A percentile compares a stretch with the other conserved stretches of the same genome.
Evolutionary conservation across 2,797 vertebrate genomes (phyloP).

Genomic region (Atherinosoma microstoma): DNA sequence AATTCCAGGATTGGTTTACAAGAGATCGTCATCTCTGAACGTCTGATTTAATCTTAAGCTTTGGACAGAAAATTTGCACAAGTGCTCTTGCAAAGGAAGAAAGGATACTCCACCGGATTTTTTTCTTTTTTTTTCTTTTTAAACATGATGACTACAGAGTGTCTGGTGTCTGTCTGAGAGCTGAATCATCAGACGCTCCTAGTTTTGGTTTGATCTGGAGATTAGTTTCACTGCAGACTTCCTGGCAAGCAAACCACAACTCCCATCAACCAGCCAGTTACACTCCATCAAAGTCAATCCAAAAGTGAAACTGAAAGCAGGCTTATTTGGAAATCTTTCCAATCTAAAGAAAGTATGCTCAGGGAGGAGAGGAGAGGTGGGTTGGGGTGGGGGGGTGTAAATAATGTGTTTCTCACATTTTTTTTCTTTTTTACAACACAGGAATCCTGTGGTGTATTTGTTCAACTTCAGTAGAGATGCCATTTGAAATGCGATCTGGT

Average conservation of each 20-base stretch:
- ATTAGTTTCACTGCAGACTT: slow-evolving; percentile 51
- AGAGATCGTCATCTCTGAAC: background rate
- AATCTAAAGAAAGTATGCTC: slow-evolving; percentile 1
- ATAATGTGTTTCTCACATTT: slow-evolving; percentile 27
- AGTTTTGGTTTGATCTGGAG: slow-evolving; percentile 20
- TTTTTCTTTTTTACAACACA: slow-evolving; percentile 15
- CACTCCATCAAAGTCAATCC: slow-evolving; percentile 1
- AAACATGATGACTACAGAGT: slow-evolving; percentile 32
- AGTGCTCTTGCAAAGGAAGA: slow-evolving; percentile 3
- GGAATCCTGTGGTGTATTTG: slow-evolving; percentile 65
- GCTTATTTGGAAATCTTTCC: background rate
- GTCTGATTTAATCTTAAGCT: slow-evolving; percentile 1
- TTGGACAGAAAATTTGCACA: slow-evolving; percentile 8
- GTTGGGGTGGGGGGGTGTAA: too few relatives aligned
- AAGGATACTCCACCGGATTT: slow-evolving; percentile 23
- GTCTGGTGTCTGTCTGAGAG: slow-evolving; percentile 21
- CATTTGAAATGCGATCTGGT: slow-evolving; percentile 74
- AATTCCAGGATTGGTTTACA: background rate
- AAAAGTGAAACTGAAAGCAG: slow-evolving; percentile 1
- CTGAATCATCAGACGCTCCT: slow-evolving; percentile 54
- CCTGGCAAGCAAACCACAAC: slow-evolving; percentile 26
- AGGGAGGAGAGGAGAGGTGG: background rate
- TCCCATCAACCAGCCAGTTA: slow-evolving; percentile 43
- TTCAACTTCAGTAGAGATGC: slow-evolving; percentile 64
- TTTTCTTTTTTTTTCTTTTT: background rate